Conservation (phyloP, 2,113 vertebrate species). For the Rattus norvegicus region GRCr8 NC_086024.1:125590501-125591000, state of each 20-base stretch:
- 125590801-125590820: not conserved
- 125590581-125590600: not conserved
- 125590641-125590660: not conserved
- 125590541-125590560: not conserved
- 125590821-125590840: not conserved
- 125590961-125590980: not conserved
- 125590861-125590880: not conserved
- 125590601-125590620: not conserved
- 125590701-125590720: not conserved
- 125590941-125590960: not conserved
- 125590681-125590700: not conserved
- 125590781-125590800: accelerated
- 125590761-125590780: not conserved
- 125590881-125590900: not conserved
- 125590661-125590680: not conserved
- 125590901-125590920: not conserved
- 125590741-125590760: too few relatives aligned
- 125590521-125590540: too few relatives aligned
- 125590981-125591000: not conserved
- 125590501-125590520: too few relatives aligned
- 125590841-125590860: not conserved
- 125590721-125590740: not conserved
- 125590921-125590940: not conserved
- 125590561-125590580: not conserved
- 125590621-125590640: not conserved